Evolutionary conservation across 2,797 vertebrate species (phyloP), one percentile per base, ranked within the genome.

Genomic region (Phylloscopus collybita): DNA sequence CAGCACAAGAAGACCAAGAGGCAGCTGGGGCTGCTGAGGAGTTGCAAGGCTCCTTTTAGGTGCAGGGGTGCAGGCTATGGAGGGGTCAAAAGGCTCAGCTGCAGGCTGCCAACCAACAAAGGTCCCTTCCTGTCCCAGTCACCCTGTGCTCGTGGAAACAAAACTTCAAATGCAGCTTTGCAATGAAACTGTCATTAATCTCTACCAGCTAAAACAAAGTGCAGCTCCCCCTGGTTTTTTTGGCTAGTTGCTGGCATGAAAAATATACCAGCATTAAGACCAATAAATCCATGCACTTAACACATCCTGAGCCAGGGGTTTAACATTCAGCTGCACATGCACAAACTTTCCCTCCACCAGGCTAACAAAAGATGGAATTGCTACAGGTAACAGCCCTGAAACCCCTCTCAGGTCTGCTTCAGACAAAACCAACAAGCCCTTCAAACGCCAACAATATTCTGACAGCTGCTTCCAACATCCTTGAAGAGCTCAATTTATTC

Each of bases 1-100:
- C 23, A 50, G 32, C 20, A 36, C 53, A 10, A 26, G 10, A 30
- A 10, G 19, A 62, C 13, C 26, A 30, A 51, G 44, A 30, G 30
- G 36, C 16, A 51, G 44, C 25, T 14, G 19, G 16, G 36, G 36
- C 5, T 88, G 75, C 72, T 83, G 38, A 16, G 30, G 59, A 72
- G 12, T 2, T 47, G 25, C 21, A 36, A 40, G 50, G 17, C 50
- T 49, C 17, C 29, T 53, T 47, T 83, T 23, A 25, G 3, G 17
- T 7, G 9, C 2, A 3, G 22, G 4, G 4, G 4, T 2, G 1
- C 1, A 4, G 3, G 32, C 38, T 21, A 6, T 10, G 21, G 42
- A 54, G 9, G 9, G 30, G 30, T 51, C 11, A 4, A 32, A 51
- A 71, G 30, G 49, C 61, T 56, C 2, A 2, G 2, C 42, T 34